A percentile compares a stretch with the other conserved stretches of the same genome.
phyloP scores from a whole-genome alignment of 2,888 invertebrate genomes.

The Helobdella robusta region DNA sequence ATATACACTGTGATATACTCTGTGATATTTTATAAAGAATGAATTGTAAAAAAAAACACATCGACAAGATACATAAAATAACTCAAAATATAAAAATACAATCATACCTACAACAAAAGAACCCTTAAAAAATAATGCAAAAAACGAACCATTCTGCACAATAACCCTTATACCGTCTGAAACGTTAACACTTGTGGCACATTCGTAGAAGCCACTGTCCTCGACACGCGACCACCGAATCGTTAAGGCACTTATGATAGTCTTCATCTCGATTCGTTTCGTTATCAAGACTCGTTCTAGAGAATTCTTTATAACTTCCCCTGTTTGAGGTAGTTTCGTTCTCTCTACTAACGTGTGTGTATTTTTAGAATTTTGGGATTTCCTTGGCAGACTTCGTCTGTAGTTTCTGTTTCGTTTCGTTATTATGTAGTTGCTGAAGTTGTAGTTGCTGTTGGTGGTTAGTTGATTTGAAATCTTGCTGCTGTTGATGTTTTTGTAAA shows the following conservation, averaged over 20 bases:
- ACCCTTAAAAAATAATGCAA: too few species aligned
- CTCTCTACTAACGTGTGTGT: background rate
- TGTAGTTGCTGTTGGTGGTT: background rate
- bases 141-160: too few species aligned
- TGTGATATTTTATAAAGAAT: too few species aligned
- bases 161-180: too few species aligned
- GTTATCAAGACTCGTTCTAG: slow-evolving; percentile 39
- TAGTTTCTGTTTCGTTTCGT: background rate
- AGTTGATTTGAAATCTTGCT: background rate
- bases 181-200: too few species aligned
- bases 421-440: background rate
- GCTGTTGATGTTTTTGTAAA: background rate
- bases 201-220: slow-evolving; percentile 42
- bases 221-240: slow-evolving; percentile 38
- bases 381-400: background rate
- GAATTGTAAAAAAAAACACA: too few species aligned
- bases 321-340: background rate
- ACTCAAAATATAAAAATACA: too few species aligned
- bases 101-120: too few species aligned
- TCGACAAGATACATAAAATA: too few species aligned
- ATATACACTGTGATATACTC: too few species aligned
- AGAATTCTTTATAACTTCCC: background rate
- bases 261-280: slow-evolving; percentile 40
- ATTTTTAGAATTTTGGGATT: background rate
- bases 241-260: slow-evolving; percentile 40